Evolutionary conservation across 1,140 invertebrate species (phyloP).

Genomic region (Papilio machaon): DNA sequence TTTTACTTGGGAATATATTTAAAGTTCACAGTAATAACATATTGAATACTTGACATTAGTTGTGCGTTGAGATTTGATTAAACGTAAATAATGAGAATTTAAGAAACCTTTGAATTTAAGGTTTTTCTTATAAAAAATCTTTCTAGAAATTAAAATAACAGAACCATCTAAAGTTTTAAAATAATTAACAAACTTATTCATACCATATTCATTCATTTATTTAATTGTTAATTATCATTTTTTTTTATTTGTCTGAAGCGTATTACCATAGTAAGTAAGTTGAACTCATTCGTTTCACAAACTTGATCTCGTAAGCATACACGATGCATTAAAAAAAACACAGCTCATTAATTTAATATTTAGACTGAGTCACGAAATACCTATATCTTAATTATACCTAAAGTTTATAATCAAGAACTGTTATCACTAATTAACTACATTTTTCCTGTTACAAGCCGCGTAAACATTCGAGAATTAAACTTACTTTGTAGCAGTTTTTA

Average conservation of each 20-base stretch:
- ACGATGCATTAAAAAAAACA: constrained; percentile 1
- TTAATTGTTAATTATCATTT: not conserved
- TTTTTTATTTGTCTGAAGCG: not conserved
- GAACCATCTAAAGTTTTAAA: not conserved
- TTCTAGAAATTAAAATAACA: not conserved
- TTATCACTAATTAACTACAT: constrained; percentile 7
- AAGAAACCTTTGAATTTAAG: too few species aligned
- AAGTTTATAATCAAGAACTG: constrained; percentile 21
- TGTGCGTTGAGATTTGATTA: not conserved
- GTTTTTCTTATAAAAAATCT: not conserved
- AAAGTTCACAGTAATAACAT: not conserved
- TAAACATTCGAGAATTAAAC: constrained; percentile 2
- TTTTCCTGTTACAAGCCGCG: constrained; percentile 20
- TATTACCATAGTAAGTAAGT: not conserved
- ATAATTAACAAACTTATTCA: not conserved
- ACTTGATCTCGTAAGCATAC: constrained; percentile 9
- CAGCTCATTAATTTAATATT: constrained; percentile 18
- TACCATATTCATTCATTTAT: too few species aligned
- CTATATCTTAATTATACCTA: constrained; percentile 33
- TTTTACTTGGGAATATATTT: not conserved
- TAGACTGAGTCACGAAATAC: constrained; percentile 7
- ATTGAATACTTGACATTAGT: not conserved
- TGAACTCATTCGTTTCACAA: not conserved
- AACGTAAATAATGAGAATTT: not conserved
- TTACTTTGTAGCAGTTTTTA: not conserved